Evolutionary conservation across 1,140 invertebrate genomes (phyloP), one percentile per base, ranked within the genome.

Genomic region (Cydia fagiglandana): DNA sequence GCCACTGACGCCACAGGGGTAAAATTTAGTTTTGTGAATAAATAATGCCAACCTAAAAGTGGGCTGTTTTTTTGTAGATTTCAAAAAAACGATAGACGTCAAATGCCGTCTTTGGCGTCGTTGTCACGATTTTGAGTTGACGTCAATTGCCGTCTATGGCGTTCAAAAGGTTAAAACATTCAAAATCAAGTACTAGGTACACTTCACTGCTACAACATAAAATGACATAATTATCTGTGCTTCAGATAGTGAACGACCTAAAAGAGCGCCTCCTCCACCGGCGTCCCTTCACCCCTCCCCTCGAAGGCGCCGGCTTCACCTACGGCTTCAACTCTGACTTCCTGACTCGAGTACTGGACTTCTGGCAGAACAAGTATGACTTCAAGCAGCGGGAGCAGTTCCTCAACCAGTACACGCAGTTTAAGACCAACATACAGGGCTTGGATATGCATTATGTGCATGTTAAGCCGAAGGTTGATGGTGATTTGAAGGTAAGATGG

Each of bases 321-420:
- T 93, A 93, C 53, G 93, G 93, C 2, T 93, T 93, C 76, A 93
- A 93, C 88, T 86, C 94, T 0, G 91, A 95, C 13, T 94, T 95
- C 80, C 86, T 98, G 9, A 91, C 93, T 12, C 92, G 94, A 79
- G 91, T 98, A 4, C 81, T 97, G 6, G 92, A 96, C 73, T 96
- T 96, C 87, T 96, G 96, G 97, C 87, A 93, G 20, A 95, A 94
- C 30, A 94, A 95, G 38, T 98, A 97, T 87, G 87, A 93, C 66
- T 98, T 97, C 95, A 92, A 87, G 74, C 89, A 95, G 78, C 93
- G 96, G 45, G 95, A 97, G 88, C 84, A 87, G 2, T 94, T 92
- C 74, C 86, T 98, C 6, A 98, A 97, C 83, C 88, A 94, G 77
- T 96, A 95, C 81, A 94, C 95, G 1, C 97, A 97, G 77, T 98